These are phyloP conservation scores for Hyperoplus immaculatus DNA, from an alignment of 2,797 vertebrate species.

Conservation along the genomic window DNA sequence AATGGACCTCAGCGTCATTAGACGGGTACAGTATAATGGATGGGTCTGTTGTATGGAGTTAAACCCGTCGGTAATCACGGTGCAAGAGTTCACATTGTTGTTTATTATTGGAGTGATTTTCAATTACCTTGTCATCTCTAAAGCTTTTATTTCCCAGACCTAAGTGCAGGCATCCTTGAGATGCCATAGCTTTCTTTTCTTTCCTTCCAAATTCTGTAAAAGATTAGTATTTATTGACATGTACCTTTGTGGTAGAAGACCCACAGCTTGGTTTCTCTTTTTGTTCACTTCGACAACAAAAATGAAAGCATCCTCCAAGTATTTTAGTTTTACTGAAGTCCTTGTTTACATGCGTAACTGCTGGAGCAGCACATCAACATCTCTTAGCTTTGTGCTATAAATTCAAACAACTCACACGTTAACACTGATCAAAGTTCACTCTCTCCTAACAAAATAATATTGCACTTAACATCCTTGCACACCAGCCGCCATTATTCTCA, in stretches of 20 bases:
- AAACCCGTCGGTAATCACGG: not conserved
- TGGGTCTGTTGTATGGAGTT: not conserved
- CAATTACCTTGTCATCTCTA: not conserved
- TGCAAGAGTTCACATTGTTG: not conserved
- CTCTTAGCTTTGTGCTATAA: conserved; percentile 89
- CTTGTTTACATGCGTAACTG: conserved; percentile 90
- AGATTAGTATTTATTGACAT: conserved; percentile 54
- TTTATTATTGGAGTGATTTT: conserved; percentile 32
- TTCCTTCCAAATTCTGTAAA: conserved; percentile 65
- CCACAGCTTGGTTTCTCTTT: conserved; percentile 37
- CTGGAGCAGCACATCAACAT: conserved; percentile 91
- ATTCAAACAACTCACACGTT: conserved; percentile 88
- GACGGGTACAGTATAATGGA: not conserved
- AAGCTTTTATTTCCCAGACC: conserved; percentile 13
- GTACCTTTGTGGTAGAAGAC: conserved; percentile 55
- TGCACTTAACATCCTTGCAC: conserved; percentile 93
- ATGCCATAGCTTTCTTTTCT: conserved; percentile 49
- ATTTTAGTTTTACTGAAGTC: conserved; percentile 84
- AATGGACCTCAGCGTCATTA: not conserved
- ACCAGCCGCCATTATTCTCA: conserved; percentile 84
- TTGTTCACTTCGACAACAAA: conserved; percentile 63
- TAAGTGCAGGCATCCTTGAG: conserved; percentile 43
- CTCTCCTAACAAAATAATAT: conserved; percentile 91
- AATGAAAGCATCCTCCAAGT: conserved; percentile 69
- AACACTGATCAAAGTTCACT: conserved; percentile 91